Evolutionary conservation across 2,888 invertebrate species (phyloP), one percentile per base, ranked within the genome.

Genomic region (Unio pictorum): DNA sequence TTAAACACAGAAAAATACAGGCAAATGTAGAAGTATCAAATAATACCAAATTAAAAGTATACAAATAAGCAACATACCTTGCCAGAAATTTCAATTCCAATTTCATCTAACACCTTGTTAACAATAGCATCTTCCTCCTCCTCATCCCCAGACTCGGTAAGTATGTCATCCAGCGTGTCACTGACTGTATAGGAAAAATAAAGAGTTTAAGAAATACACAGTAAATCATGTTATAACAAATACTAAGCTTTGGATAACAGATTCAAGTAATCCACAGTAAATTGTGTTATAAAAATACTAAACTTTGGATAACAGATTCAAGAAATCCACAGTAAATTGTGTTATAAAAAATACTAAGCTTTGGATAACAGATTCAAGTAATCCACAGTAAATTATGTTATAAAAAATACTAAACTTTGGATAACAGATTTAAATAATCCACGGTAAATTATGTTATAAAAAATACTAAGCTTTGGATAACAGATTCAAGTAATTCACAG

Each of bases 61-160:
- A 15, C 8, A 66, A 55, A 26, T 17, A 15, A 17, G 55, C 11
- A 15, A 61, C 81, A 89, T 89, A 95, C 95, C 93, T 96, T 95
- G 84, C 95, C 95, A 79, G 95, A 94, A 76, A 96, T 94, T 91
- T 98, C 97, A 90, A 98, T 97, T 76, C 97, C 97, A 85, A 98
- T 97, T 91, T 98, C 97, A 91, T 97, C 97, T n/a, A 97, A 92
- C 59, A 97, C 96, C 91, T 95, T 93, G 68, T 67, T 94, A n/a
- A 97, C 94, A 90, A 98, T 93, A 78, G 94, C 94, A 86, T 96
- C 95, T 84, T 94, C 93, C 90, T 97, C 96, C 80, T 95, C 94
- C 89, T 97, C 97, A 90, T 97, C 97, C 0, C 94, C 97, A 17
- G 96, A 96, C 84, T 95, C 96, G 58, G 93, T 93, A 83, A 97